phyloP scores from a whole-genome alignment of 2,888 invertebrate species.

The Dasypogon diadema region DNA sequence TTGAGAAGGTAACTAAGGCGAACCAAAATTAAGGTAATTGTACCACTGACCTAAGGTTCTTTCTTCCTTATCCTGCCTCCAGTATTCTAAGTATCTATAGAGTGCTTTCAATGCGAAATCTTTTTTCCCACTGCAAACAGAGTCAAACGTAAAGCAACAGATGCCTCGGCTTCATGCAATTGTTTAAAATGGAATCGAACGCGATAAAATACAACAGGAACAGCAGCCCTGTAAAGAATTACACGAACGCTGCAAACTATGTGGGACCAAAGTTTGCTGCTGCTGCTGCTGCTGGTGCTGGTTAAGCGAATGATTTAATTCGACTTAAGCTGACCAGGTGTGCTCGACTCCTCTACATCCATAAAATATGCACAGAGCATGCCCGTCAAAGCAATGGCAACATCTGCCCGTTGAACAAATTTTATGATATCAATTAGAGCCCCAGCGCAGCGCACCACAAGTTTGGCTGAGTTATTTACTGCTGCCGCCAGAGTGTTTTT shows the following conservation, averaged over 20 bases:
- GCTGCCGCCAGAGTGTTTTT: background rate
- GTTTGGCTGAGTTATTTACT: background rate
- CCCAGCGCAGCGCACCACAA: background rate
- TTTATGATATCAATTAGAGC: conserved; percentile 47
- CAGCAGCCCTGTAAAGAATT: background rate
- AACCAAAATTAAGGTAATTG: too few species aligned
- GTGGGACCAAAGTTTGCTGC: background rate
- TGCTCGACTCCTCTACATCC: background rate
- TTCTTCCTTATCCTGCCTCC: too few species aligned
- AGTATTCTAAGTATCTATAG: too few species aligned
- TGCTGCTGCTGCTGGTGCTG: too few species aligned
- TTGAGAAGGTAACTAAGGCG: too few species aligned
- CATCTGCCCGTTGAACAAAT: conserved; percentile 41
- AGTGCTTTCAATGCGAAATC: too few species aligned
- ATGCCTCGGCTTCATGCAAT: background rate
- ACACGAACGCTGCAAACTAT: background rate
- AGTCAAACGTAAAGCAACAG: background rate
- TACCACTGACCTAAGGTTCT: too few species aligned
- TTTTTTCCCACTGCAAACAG: too few species aligned
- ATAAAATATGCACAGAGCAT: background rate
- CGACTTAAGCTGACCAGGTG: conserved; percentile 35
- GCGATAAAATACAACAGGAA: background rate
- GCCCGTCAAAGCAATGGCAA: conserved; percentile 23
- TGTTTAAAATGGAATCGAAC: background rate
- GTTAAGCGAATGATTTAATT: conserved; percentile 34